Conservation (phyloP, 2,888 invertebrate genomes). For the Nineta flava region DNA sequence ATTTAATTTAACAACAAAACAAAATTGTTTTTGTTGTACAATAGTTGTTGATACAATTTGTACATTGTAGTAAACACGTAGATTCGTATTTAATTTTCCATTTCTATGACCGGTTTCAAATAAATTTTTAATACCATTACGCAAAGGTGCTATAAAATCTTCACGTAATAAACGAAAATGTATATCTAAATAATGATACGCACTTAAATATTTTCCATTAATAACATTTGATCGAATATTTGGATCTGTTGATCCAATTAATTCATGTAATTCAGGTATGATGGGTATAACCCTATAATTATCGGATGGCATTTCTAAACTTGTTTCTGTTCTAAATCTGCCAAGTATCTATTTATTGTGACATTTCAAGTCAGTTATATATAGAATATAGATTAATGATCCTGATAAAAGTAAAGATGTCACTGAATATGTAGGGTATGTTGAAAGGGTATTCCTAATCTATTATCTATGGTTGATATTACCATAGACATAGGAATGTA, state of each 20-base stretch:
- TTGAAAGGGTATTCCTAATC: too few relatives aligned
- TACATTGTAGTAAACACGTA: conserved; percentile 13
- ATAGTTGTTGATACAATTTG: conserved; percentile 7
- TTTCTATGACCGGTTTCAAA: not conserved
- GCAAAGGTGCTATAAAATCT: conserved; percentile 60
- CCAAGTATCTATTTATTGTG: too few relatives aligned
- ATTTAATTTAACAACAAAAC: conserved; percentile 12
- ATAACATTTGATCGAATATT: conserved; percentile 41
- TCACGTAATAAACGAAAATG: conserved; percentile 65
- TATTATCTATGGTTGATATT: too few relatives aligned
- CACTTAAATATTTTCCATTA: conserved; percentile 41
- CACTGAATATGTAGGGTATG: too few relatives aligned
- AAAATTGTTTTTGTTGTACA: conserved; percentile 9
- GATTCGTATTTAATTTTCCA: conserved; percentile 7
- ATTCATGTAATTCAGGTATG: conserved; percentile 31
- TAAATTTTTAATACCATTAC: conserved; percentile 38
- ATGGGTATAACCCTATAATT: conserved; percentile 37
- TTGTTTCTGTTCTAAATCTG: too few relatives aligned
- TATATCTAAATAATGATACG: conserved; percentile 61
- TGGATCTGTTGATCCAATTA: conserved; percentile 19
- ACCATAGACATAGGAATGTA: too few relatives aligned
- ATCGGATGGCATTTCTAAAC: conserved; percentile 28
- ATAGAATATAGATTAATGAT: too few relatives aligned
- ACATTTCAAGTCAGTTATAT: too few relatives aligned
- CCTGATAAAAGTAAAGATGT: too few relatives aligned